Conservation (phyloP, 2,113 vertebrate genomes). For the Rallus limicola region DNA sequence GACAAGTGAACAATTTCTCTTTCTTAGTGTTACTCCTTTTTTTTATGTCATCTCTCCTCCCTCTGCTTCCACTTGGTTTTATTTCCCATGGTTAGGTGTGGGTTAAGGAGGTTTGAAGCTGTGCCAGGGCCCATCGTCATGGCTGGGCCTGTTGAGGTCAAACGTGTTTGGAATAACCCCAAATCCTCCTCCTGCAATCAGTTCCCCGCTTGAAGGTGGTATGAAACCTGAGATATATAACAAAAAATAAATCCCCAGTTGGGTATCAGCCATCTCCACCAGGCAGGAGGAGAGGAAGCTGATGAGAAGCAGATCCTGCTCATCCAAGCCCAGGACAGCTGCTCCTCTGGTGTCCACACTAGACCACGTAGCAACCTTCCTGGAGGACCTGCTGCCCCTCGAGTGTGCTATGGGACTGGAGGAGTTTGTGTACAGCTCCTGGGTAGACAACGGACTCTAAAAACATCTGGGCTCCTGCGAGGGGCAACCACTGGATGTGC, state of each 20-base stretch:
- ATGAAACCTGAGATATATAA: not conserved
- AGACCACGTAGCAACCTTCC: not conserved
- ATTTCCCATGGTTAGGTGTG: not conserved
- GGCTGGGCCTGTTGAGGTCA: not conserved
- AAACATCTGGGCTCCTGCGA: not conserved
- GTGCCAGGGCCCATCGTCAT: not conserved
- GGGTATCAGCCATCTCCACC: fast-evolving
- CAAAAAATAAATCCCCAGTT: fast-evolving
- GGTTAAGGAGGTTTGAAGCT: not conserved
- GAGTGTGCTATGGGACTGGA: too few species aligned
- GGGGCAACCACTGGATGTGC: not conserved
- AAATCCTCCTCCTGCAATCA: not conserved
- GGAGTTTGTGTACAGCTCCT: not conserved
- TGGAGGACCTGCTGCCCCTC: not conserved
- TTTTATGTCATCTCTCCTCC: not conserved
- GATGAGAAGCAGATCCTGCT: not conserved
- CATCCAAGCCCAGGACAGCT: not conserved
- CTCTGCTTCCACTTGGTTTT: not conserved
- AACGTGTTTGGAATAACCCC: not conserved
- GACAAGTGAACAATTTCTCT: not conserved
- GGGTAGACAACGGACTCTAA: not conserved
- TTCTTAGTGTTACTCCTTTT: fast-evolving
- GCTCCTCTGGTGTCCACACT: not conserved
- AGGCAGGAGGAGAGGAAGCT: not conserved
- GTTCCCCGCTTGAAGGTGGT: not conserved